Evolutionary conservation across 2,797 vertebrate genomes (phyloP), one percentile per base, ranked within the genome.

Genomic region (Anguilla marmorata): DNA sequence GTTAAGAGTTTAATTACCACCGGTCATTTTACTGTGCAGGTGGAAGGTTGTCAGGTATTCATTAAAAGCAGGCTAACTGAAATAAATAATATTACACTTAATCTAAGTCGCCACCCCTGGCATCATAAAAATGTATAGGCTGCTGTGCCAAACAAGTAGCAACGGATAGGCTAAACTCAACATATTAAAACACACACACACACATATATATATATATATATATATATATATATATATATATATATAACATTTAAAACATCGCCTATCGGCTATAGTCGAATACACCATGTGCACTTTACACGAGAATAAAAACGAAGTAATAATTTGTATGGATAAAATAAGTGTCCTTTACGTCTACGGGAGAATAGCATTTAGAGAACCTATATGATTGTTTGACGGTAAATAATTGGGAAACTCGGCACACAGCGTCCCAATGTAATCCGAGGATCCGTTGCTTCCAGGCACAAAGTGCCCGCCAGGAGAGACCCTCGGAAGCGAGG

Each of bases 321-420:
- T 11, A 12, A 3, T 76, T 76, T 4, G 0, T 86, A 90, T 66
- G 93, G 91, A 92, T 92, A 86, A 92, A 83, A 56, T 66, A 74
- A 89, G 45, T 50, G 24, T 85, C 87, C 92, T 92, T 91, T 91
- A 9, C 50, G 50, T 54, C 89, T 85, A 89, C 88, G 91, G 88
- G 41, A 80, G 85, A 16, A 76, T 6, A 0, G 60, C 86, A 50
- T 89, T 88, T 60, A 93, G 87, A 56, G 92, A 86, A 21, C 90
- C 90, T 14, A 90, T 80, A 8, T 76, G 91, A 83, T 89, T 92
- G 89, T 88, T 92, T 90, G 93, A 69, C 27, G 93, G 89, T 16
- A 92, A 94, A 86, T 94, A 95, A 90, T 91, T 93, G 12, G 93
- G 89, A 85, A 95, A 90, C 84, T 96, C 94, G 79, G 88, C 84